Evolutionary conservation across 2,888 invertebrate species (phyloP).

Genomic region (Mythimna impura): DNA sequence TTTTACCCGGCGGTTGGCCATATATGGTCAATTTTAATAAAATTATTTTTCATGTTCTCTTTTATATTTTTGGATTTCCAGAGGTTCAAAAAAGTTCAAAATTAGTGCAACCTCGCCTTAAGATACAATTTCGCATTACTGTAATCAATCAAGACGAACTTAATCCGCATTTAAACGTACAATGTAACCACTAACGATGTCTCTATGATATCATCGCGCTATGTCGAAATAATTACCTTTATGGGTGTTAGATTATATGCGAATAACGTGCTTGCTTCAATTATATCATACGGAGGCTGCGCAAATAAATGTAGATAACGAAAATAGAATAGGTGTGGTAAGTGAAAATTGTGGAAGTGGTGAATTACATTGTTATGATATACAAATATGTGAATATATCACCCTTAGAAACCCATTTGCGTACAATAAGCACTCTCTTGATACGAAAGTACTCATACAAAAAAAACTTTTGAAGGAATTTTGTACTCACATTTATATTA

Average conservation of each 20-base stretch:
- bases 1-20: no score
- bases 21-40: no score
- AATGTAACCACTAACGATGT: conserved; percentile 67
- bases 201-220: conserved; percentile 58
- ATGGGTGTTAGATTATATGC: conserved; percentile 65
- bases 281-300: conserved; percentile 55
- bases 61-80: no score
- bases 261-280: conserved; percentile 62
- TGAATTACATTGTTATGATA: not conserved
- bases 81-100: no score
- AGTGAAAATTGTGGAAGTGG: not conserved
- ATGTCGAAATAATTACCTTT: conserved; percentile 68
- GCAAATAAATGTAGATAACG: conserved; percentile 29
- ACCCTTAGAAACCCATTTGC: not conserved
- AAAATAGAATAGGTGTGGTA: conserved; percentile 44
- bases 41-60: no score
- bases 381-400: not conserved
- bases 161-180: conserved; percentile 66
- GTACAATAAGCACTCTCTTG: not conserved
- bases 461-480: no score
- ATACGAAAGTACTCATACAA: not conserved
- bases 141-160: conserved; percentile 67
- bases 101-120: no score
- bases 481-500: not conserved
- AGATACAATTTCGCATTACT: conserved; percentile 63